A percentile compares a stretch with the other conserved stretches of the same genome.
Conservation (phyloP, 2,888 invertebrate genomes). For the Sesia bembeciformis region DNA sequence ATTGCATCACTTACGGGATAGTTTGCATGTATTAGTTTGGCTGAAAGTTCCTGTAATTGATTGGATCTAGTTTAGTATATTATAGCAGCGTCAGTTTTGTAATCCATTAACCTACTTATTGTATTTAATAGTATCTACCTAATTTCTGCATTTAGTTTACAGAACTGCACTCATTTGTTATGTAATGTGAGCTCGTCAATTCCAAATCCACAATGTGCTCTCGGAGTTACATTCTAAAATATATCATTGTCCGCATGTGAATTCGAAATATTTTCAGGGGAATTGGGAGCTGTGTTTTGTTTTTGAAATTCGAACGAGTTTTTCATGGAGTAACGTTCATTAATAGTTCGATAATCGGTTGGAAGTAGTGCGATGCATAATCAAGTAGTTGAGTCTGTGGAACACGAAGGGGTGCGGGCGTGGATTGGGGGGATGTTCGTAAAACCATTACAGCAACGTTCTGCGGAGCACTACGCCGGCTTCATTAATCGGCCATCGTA, state of each 20-base stretch:
- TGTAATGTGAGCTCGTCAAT: background rate
- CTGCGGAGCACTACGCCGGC: slow-evolving; percentile 56
- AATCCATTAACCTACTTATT: background rate
- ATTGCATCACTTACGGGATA: background rate
- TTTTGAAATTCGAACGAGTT: slow-evolving; percentile 17
- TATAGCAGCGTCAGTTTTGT: background rate
- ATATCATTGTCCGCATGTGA: background rate
- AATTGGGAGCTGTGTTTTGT: background rate
- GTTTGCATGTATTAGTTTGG: background rate
- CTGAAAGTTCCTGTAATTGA: background rate
- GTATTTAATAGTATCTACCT: background rate
- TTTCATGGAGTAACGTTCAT: slow-evolving; percentile 50
- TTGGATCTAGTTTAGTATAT: background rate
- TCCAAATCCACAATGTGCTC: background rate
- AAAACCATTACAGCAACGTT: slow-evolving; percentile 70
- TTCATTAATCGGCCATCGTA: slow-evolving; percentile 71
- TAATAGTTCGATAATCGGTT: slow-evolving; percentile 69
- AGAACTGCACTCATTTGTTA: background rate
- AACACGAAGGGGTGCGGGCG: slow-evolving; percentile 23
- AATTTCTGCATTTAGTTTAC: background rate
- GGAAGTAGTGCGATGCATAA: slow-evolving; percentile 67
- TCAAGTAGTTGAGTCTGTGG: slow-evolving; percentile 55
- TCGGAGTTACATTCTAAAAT: background rate
- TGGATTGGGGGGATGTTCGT: slow-evolving; percentile 37
- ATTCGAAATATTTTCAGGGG: background rate